A percentile compares a stretch with the other conserved stretches of the same genome.
Evolutionary conservation across 2,888 invertebrate species (phyloP).

Genomic region (Charanyca ferruginea): DNA sequence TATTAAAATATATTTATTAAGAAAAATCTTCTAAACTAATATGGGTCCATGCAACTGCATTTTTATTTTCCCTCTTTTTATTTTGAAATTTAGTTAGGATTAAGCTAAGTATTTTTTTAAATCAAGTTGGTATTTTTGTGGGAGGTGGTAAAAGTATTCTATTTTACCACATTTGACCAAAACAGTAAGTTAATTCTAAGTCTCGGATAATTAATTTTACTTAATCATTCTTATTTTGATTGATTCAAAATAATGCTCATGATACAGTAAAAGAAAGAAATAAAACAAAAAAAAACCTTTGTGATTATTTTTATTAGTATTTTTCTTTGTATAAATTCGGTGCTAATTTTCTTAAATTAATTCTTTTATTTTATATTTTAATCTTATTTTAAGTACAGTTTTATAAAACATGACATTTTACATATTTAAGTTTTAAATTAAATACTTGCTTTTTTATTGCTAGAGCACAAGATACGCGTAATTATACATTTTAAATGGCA

Average conservation of each 20-base stretch:
- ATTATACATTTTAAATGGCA: not conserved
- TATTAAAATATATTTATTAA: conserved; percentile 12
- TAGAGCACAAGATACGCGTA: not conserved
- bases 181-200: conserved; percentile 11
- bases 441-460: conserved; percentile 6
- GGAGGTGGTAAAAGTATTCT: conserved; percentile 27
- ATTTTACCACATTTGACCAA: conserved; percentile 17
- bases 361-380: conserved; percentile 37
- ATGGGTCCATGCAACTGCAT: conserved; percentile 68
- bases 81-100: conserved; percentile 12
- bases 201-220: conserved; percentile 25
- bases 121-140: not conserved
- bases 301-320: conserved; percentile 40
- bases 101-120: conserved; percentile 15
- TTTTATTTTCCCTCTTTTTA: conserved; percentile 47
- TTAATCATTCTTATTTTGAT: conserved; percentile 60
- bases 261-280: conserved; percentile 53
- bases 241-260: conserved; percentile 60
- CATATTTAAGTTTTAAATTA: conserved; percentile 30
- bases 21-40: conserved; percentile 3
- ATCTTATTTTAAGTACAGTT: conserved; percentile 63
- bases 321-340: conserved; percentile 71
- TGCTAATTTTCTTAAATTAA: conserved; percentile 65
- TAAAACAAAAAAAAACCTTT: conserved; percentile 22
- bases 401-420: conserved; percentile 62